Evolutionary conservation across 1,140 invertebrate species (phyloP).

Genomic region (Diabrotica undecimpunctata): DNA sequence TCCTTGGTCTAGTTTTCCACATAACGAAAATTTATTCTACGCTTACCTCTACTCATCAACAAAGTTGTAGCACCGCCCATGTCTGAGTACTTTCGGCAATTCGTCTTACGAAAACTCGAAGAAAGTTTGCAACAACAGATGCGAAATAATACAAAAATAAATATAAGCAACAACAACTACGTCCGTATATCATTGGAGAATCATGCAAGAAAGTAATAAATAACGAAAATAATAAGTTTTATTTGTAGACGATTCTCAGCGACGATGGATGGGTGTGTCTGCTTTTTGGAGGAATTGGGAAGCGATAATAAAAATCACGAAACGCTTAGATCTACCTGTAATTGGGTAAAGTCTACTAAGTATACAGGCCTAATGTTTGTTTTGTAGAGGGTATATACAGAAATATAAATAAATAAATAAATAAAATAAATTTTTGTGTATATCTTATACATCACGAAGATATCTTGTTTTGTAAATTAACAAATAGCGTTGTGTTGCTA

Average conservation of each 20-base stretch:
- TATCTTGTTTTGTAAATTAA: too few relatives aligned
- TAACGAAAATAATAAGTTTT: slow-evolving; percentile 16
- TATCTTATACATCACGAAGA: too few relatives aligned
- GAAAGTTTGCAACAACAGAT: background rate
- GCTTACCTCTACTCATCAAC: too few relatives aligned
- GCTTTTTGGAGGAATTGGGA: slow-evolving; percentile 17
- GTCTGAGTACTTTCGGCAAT: background rate
- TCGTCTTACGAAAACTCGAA: background rate
- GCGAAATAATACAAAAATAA: slow-evolving; percentile 9
- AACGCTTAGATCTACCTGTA: slow-evolving; percentile 15
- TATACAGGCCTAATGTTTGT: too few relatives aligned
- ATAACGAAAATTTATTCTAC: too few relatives aligned
- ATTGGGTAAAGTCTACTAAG: too few relatives aligned
- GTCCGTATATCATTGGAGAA: slow-evolving; percentile 6
- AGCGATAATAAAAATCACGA: slow-evolving; percentile 13
- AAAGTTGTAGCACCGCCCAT: background rate
- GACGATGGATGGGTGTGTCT: slow-evolving; percentile 7
- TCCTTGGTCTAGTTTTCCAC: too few relatives aligned
- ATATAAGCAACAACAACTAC: slow-evolving; percentile 5
- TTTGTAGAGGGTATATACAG: too few relatives aligned
- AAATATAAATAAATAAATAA: too few relatives aligned
- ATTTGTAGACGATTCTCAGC: slow-evolving; percentile 7
- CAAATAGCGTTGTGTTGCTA: too few relatives aligned
- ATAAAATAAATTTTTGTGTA: too few relatives aligned
- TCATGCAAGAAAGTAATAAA: slow-evolving; percentile 15